These are phyloP conservation scores for Drosophila antonietae DNA, from an alignment of 2,888 invertebrate species.

Conservation along the genomic window DNA sequence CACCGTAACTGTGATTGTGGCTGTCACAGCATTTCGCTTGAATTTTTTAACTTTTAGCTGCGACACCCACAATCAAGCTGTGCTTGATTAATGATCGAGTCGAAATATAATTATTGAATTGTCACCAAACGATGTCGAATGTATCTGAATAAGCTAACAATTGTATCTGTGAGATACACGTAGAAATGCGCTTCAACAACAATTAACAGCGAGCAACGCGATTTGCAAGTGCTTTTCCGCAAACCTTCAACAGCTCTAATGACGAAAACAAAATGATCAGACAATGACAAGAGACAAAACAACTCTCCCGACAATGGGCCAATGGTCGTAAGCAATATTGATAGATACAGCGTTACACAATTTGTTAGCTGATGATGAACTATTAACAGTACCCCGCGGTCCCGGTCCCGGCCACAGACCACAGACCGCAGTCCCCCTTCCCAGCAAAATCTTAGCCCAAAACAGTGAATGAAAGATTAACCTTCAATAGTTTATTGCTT, in stretches of 20 bases:
- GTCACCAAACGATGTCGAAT: conserved; percentile 21
- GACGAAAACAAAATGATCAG: conserved; percentile 32
- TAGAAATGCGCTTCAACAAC: conserved; percentile 9
- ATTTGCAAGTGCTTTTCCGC: conserved; percentile 38
- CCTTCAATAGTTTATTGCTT: conserved; percentile 56
- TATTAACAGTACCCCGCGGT: conserved; percentile 50
- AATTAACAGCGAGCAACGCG: conserved; percentile 11
- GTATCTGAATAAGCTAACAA: conserved; percentile 1
- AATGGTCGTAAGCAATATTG: conserved; percentile 6
- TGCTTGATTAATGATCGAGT: conserved; percentile 17
- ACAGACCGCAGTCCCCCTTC: too few species aligned
- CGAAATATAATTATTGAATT: conserved; percentile 13
- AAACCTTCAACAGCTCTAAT: conserved; percentile 38
- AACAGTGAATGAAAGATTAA: conserved; percentile 61
- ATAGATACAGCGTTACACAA: conserved; percentile 49
- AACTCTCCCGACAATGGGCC: conserved; percentile 17
- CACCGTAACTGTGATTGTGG: not conserved
- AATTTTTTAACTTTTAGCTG: not conserved
- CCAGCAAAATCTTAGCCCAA: not conserved
- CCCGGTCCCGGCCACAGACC: too few species aligned
- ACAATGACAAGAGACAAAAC: conserved; percentile 11
- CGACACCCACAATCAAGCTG: conserved; percentile 7
- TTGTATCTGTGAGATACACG: conserved; percentile 12
- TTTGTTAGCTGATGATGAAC: conserved; percentile 60
- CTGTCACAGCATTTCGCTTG: conserved; percentile 12